Percentiles rank a stretch among this genome's conserved stretches.
Evolutionary conservation across 2,888 invertebrate species (phyloP).

Genomic region (Timema cristinae): DNA sequence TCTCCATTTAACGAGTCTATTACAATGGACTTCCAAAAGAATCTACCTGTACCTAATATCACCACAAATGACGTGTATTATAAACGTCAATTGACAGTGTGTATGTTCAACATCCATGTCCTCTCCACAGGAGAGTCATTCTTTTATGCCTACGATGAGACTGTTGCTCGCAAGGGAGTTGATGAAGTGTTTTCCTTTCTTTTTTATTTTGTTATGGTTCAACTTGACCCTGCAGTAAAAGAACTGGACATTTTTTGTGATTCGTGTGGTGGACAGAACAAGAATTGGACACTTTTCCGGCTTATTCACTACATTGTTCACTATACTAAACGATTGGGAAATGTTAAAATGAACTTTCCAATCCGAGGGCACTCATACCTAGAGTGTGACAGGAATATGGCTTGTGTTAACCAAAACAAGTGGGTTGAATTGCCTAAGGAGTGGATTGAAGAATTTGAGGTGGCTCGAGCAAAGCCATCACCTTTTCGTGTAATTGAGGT

Average conservation of each 20-base stretch:
- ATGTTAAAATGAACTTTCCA: not conserved
- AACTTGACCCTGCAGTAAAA: constrained; percentile 10
- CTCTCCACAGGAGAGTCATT: constrained; percentile 9
- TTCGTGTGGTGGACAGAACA: constrained; percentile 12
- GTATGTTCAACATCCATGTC: constrained; percentile 9
- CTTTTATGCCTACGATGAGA: constrained; percentile 11
- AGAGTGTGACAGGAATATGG: constrained; percentile 7
- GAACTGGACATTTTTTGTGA: constrained; percentile 11
- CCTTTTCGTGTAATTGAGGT: not conserved
- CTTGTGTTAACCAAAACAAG: not conserved
- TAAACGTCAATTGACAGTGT: constrained; percentile 12
- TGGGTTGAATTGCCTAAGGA: not conserved
- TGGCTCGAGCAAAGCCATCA: not conserved
- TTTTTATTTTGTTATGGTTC: not conserved
- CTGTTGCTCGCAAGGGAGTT: not conserved
- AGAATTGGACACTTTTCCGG: constrained; percentile 10
- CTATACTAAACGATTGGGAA: not conserved
- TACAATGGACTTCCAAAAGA: constrained; percentile 12
- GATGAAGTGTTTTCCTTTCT: constrained; percentile 16
- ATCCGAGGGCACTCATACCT: constrained; percentile 9
- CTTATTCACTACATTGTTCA: constrained; percentile 1
- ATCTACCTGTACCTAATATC: constrained; percentile 5
- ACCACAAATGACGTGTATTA: constrained; percentile 14
- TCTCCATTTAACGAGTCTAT: not conserved
- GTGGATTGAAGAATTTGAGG: not conserved